Base-by-base conservation (phyloP, 2,888 invertebrate genomes). In the Plebejus anna region DNA sequence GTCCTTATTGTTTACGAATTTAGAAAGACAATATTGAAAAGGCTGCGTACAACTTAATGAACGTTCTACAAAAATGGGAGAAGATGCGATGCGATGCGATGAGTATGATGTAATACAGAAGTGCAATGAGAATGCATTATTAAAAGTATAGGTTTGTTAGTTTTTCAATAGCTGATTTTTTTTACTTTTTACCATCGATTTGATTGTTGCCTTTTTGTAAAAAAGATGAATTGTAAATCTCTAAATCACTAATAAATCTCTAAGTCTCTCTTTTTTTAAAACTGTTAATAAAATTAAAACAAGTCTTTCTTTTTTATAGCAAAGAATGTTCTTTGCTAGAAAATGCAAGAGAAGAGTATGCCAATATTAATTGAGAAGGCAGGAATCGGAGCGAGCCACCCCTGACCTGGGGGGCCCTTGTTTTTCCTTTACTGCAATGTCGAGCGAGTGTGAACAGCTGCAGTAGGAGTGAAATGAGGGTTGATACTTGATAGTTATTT, bases 341-440 rank as follows among this genome's bases (percentile, higher is more conserved):
- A 3, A 47, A 47, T 9, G 9, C 42, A 47, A 47, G 42, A 9
- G 9, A 47, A 11, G 38, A 47, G 47, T 55, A 16, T 55, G 16
- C 11, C 51, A 0, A 55, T 55, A 55, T 55, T 59, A 22, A 3
- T 9, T 3, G 22, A 61, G 28, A 28, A 22, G 61, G 61, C 11
- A 61, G 11, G 61, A 61, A 28, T 1, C 4, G 61, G 11, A 61
- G 28, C 28, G 61, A 61, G 61, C 11, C 59, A 28, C 28, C 28
- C 28, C 28, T 61, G 28, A 0, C 22, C 22, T 22, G 22, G 22
- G 22, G 61, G 61, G 61, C 28, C 3, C 11, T 61, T 28, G 61
- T 11, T n/a, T 59, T n/a, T 59, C 59, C 59, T 59, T 59, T 59
- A 59, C 59, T 59, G 22, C 59, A 59, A n/a, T n/a, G 59, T 59